These are phyloP conservation scores for Syrista parreyssii DNA, from an alignment of 2,888 invertebrate species.

Conservation along the genomic window DNA sequence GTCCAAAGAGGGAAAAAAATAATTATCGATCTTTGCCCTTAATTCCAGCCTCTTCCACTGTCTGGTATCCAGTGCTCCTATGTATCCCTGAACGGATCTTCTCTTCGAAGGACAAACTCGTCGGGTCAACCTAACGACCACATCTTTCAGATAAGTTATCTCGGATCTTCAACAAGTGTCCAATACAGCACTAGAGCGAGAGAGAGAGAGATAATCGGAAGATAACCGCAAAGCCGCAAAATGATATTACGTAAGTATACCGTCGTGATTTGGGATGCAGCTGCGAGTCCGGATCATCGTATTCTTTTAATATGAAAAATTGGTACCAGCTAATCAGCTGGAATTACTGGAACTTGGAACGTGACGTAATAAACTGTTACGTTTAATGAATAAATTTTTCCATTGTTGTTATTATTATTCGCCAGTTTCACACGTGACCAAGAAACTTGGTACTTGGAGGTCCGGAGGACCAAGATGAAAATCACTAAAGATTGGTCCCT, in stretches of 20 bases:
- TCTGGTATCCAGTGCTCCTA: neutral
- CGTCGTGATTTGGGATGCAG: neutral
- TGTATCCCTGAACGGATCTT: neutral
- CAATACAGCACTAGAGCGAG: neutral
- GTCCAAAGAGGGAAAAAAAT: neutral
- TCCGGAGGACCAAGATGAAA: no score
- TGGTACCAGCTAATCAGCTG: no score
- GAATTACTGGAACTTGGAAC: no score
- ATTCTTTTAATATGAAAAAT: no score
- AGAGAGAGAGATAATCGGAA: neutral
- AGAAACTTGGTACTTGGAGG: no score
- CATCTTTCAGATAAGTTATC: neutral
- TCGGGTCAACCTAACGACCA: neutral
- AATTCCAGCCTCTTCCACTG: neutral
- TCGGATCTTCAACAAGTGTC: neutral
- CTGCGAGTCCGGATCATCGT: no score
- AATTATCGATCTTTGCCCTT: neutral
- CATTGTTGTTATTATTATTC: no score
- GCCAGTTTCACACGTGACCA: no score
- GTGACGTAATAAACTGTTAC: no score
- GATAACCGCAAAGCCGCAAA: neutral
- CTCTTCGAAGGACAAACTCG: neutral
- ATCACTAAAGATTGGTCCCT: no score
- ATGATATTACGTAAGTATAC: neutral
- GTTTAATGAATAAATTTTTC: accelerated